Conservation (phyloP, 2,797 vertebrate species). For the Tragelaphus eurycerus region DNA sequence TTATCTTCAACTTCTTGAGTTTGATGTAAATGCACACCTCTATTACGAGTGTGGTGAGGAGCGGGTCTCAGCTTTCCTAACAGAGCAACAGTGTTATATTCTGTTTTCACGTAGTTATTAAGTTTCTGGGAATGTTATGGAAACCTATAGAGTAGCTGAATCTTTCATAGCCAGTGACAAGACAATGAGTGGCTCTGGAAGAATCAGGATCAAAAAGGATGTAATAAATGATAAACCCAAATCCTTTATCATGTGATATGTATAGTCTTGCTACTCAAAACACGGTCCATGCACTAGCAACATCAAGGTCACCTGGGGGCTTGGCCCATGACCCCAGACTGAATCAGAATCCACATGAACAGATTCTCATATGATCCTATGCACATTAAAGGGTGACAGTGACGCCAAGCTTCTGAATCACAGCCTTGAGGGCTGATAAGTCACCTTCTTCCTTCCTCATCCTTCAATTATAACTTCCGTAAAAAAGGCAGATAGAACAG, state of each 20-base stretch:
- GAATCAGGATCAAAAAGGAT: neutral
- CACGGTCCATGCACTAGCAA: neutral
- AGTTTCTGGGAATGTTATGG: neutral
- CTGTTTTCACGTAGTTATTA: neutral
- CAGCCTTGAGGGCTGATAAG: neutral
- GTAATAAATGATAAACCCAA: neutral
- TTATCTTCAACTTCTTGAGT: neutral
- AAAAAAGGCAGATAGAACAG: neutral
- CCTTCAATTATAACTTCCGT: neutral
- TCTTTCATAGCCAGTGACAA: neutral
- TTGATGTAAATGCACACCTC: neutral
- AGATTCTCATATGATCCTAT: neutral
- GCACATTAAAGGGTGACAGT: neutral
- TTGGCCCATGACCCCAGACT: neutral
- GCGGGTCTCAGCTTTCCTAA: neutral
- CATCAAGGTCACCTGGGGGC: neutral
- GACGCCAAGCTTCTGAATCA: neutral
- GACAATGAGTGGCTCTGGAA: neutral
- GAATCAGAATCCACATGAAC: neutral
- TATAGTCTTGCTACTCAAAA: neutral
- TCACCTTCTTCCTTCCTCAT: neutral
- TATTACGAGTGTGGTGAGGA: neutral
- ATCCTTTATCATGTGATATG: neutral
- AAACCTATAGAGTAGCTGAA: neutral
- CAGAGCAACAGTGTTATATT: neutral